Evolutionary conservation across 2,888 invertebrate genomes (phyloP).

Genomic region (Microctonus brassicae): DNA sequence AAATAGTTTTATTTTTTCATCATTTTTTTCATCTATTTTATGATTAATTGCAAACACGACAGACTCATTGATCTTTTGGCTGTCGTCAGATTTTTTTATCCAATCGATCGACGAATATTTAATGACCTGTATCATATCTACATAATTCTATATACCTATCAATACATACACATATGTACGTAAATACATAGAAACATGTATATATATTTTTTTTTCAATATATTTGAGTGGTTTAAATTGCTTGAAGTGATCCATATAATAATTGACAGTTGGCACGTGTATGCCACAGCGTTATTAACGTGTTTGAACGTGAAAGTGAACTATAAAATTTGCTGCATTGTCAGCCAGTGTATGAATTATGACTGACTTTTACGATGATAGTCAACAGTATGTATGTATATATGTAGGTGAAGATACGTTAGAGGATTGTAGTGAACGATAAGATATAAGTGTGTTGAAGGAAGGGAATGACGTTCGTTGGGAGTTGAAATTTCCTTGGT

Average conservation of each 20-base stretch:
- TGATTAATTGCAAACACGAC: slow-evolving; percentile 3
- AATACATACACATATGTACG: not conserved
- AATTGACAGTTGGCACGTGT: not conserved
- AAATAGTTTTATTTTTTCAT: not conserved
- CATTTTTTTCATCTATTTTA: not conserved
- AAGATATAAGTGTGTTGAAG: not conserved
- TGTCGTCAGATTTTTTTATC: not conserved
- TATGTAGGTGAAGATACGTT: not conserved
- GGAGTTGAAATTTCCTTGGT: not conserved
- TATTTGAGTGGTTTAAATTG: not conserved
- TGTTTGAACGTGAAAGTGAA: slow-evolving; percentile 3
- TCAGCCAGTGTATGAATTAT: slow-evolving; percentile 10
- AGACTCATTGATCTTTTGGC: not conserved
- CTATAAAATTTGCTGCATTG: slow-evolving; percentile 11
- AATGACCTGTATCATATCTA: not conserved
- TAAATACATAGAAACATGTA: not conserved
- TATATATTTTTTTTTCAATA: not conserved
- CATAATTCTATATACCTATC: too few species aligned
- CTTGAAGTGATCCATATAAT: not conserved
- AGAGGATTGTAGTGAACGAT: too few species aligned
- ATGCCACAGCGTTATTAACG: not conserved
- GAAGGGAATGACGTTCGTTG: not conserved
- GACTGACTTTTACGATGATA: not conserved
- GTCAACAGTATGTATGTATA: not conserved
- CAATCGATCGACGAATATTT: not conserved